Base-by-base conservation (phyloP, 2,888 invertebrate genomes). In the Dione juno region DNA sequence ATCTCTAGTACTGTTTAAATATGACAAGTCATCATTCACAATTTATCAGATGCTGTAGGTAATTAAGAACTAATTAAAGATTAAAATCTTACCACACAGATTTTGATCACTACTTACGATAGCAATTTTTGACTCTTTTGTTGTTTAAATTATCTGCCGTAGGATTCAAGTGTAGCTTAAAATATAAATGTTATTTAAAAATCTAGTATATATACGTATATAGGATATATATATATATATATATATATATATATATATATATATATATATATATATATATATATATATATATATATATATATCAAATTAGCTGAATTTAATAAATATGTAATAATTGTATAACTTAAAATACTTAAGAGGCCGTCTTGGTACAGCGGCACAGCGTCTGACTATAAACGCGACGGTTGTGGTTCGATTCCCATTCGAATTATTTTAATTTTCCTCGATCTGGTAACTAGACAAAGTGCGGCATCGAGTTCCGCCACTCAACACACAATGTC, bases 51-150 rank as follows among this genome's bases (percentile, higher is more conserved):
- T 73, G 67, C 71, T 48, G 66, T 67, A 66, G 69, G 71, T 70
- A 72, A 76, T 76, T 76, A 76, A 75, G 66, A 75, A 67, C 66
- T 66, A 67, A 72, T 73, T 69, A 65, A 45, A 75, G 72, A 73
- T 76, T 70, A 73, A 70, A 72, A 63, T 58, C 66, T 66, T 64
- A 63, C 71, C 59, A 50, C 66, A 69, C 50, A 69, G 68, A 71
- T 73, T 70, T 35, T 66, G 63, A 48, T 69, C 43, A 37, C 35
- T 45, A 43, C 8, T 53, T 67, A 40, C 19, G 45, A 57, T 69
- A 57, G 14, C 65, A 45, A 57, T 40, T 68, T 67, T 69, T 53
- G 57, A 64, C 14, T 61, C 28, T 67, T 57, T 68, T 73, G 69
- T 69, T 67, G 41, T 41, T 43, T 37, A 35, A 61, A 63, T 45